A percentile compares a stretch with the other conserved stretches of the same genome.
These are phyloP conservation scores for Melanophora roralis DNA, from an alignment of 2,888 invertebrate genomes.

Conservation along the genomic window DNA sequence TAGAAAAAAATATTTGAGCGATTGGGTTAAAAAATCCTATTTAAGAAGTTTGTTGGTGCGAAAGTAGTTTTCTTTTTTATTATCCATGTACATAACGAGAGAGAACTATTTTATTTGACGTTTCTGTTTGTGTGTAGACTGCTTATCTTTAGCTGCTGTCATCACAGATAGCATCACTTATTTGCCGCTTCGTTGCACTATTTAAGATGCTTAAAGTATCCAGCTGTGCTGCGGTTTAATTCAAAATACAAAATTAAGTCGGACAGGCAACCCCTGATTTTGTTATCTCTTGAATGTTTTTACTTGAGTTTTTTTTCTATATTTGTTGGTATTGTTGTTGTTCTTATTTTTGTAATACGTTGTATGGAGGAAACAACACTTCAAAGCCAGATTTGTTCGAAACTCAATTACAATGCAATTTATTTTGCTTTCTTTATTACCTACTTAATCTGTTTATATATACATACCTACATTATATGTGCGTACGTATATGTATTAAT, in stretches of 20 bases:
- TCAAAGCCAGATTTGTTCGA: slow-evolving; percentile 50
- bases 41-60: too few species aligned
- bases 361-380: slow-evolving; percentile 37
- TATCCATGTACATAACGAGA: not conserved
- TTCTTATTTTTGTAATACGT: slow-evolving; percentile 26
- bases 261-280: slow-evolving; percentile 42
- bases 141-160: slow-evolving; percentile 56
- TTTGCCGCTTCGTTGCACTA: slow-evolving; percentile 57
- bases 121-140: not conserved
- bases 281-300: slow-evolving; percentile 45
- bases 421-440: slow-evolving; percentile 53
- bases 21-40: too few species aligned
- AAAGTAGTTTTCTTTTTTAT: too few species aligned
- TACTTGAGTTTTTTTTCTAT: slow-evolving; percentile 31
- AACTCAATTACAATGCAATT: slow-evolving; percentile 58
- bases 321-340: slow-evolving; percentile 23
- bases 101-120: not conserved
- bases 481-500: not conserved
- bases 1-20: too few species aligned
- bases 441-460: slow-evolving; percentile 46
- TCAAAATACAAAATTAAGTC: slow-evolving; percentile 31
- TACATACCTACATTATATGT: slow-evolving; percentile 1
- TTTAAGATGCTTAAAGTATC: slow-evolving; percentile 51
- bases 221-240: slow-evolving; percentile 56
- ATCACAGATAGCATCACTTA: slow-evolving; percentile 59